Evolutionary conservation across 2,797 vertebrate species (phyloP).

Genomic region (Bovichtus variegatus): DNA sequence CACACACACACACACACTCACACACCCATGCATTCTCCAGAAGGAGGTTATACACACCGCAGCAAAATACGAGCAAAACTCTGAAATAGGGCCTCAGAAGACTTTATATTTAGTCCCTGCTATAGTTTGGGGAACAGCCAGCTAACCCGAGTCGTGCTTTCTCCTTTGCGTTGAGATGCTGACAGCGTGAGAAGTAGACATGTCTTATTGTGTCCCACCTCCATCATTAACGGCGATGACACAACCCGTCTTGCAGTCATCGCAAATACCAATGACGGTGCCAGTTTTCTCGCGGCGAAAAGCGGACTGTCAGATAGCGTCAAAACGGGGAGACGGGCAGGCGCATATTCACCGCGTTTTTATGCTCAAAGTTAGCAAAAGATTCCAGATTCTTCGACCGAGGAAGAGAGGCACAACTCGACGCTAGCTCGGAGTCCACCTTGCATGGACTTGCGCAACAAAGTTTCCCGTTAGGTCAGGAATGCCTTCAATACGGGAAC

Average conservation of each 20-base stretch:
- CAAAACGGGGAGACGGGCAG: neutral
- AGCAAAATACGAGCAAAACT: neutral
- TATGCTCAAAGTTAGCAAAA: neutral
- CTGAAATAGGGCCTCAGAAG: neutral
- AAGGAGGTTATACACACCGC: neutral
- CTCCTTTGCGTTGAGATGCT: neutral
- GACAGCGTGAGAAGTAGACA: neutral
- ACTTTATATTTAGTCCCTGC: neutral
- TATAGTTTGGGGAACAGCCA: neutral
- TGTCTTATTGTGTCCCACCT: neutral
- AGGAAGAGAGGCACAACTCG: neutral
- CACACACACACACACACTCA: neutral
- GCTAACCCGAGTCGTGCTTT: neutral
- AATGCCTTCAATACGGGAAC: neutral
- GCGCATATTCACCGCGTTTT: neutral
- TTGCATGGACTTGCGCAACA: slow-evolving; percentile 72
- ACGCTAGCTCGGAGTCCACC: slow-evolving; percentile 43
- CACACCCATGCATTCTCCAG: neutral
- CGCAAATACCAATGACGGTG: slow-evolving; percentile 4
- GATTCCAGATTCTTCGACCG: neutral
- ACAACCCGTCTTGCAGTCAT: neutral
- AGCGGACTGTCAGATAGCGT: neutral
- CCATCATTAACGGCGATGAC: neutral
- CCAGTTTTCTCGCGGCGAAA: neutral
- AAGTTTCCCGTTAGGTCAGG: slow-evolving; percentile 61